A percentile compares a stretch with the other conserved stretches of the same genome.
Conservation (phyloP, 2,113 vertebrate genomes). For the Pycnonotus jocosus region DNA sequence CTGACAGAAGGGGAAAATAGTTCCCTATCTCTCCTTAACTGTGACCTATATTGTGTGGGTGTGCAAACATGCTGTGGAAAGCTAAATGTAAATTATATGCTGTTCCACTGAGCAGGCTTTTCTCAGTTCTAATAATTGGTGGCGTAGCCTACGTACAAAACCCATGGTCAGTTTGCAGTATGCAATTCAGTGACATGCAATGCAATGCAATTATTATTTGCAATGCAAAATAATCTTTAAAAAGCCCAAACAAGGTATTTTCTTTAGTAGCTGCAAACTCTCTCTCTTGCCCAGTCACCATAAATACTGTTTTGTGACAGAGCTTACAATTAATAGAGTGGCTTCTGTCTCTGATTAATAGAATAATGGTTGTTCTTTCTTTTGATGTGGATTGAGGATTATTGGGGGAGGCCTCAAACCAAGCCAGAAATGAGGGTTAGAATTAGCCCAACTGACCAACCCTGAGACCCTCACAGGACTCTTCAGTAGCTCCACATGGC, state of each 20-base stretch:
- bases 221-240: background rate
- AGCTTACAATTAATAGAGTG: background rate
- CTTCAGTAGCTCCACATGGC: background rate
- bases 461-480: background rate
- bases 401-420: background rate
- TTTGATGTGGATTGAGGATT: background rate
- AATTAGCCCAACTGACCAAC: background rate
- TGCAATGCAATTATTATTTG: background rate
- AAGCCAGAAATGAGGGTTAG: background rate
- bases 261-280: background rate
- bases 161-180: background rate
- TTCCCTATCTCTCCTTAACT: background rate
- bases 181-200: background rate
- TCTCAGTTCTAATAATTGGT: background rate
- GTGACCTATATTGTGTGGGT: background rate
- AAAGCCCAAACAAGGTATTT: background rate
- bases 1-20: background rate
- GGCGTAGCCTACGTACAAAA: background rate
- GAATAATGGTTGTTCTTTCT: background rate
- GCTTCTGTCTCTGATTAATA: background rate
- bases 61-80: background rate
- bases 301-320: background rate
- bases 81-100: background rate
- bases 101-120: background rate
- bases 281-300: background rate